Evolutionary conservation across 2,797 vertebrate genomes (phyloP).

Genomic region (Catharus ustulatus): DNA sequence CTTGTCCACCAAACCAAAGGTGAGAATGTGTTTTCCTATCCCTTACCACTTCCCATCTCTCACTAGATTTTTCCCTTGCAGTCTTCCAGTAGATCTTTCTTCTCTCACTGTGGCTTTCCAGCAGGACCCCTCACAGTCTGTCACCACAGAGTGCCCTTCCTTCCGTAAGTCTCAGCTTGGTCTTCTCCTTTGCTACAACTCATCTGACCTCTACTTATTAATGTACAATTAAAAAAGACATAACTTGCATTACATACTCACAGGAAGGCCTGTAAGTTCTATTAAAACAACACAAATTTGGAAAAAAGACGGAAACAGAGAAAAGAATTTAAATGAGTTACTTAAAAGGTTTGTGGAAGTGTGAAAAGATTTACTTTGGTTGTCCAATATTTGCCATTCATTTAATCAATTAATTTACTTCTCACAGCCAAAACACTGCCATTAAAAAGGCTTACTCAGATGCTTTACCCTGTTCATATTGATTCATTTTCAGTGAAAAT

Average conservation of each 20-base stretch:
- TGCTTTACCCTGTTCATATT: slow-evolving; percentile 86
- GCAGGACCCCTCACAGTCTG: neutral
- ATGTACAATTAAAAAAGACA: neutral
- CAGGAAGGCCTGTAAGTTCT: slow-evolving; percentile 1
- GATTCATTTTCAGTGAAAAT: slow-evolving; percentile 89
- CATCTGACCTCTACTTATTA: neutral
- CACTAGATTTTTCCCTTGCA: neutral
- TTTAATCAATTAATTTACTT: slow-evolving; percentile 90
- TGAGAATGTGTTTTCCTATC: neutral
- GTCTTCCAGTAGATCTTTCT: neutral
- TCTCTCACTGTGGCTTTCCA: neutral
- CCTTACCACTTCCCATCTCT: neutral
- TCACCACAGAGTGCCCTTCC: neutral
- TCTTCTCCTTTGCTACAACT: neutral
- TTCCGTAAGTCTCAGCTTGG: neutral
- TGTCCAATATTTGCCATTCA: slow-evolving; percentile 82
- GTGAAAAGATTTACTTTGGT: slow-evolving; percentile 75
- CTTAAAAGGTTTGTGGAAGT: slow-evolving; percentile 67
- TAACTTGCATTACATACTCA: neutral
- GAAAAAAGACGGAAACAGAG: slow-evolving; percentile 14
- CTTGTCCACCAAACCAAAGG: neutral
- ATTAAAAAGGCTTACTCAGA: slow-evolving; percentile 91
- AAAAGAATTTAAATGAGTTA: slow-evolving; percentile 41
- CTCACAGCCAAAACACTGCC: slow-evolving; percentile 82
- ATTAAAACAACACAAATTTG: neutral